phyloP scores from a whole-genome alignment of 1,140 invertebrate genomes.

The Bombus balteatus region DNA sequence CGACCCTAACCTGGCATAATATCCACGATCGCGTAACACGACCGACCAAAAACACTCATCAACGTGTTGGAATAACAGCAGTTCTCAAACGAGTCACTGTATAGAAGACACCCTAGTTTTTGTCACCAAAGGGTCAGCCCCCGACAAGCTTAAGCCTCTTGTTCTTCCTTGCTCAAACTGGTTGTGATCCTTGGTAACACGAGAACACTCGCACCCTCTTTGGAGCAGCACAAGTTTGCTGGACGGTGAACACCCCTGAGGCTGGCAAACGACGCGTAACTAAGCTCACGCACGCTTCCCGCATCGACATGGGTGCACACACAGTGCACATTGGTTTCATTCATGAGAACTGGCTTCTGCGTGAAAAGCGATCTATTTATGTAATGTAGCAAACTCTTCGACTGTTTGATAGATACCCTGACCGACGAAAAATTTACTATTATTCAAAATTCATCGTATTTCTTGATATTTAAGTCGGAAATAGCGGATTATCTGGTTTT shows the following conservation, averaged over 20 bases:
- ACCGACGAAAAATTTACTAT: background rate
- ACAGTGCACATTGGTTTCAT: slow-evolving; percentile 78
- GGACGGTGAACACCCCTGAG: slow-evolving; percentile 75
- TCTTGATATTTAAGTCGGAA: background rate
- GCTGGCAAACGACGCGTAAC: slow-evolving; percentile 80
- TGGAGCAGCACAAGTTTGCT: slow-evolving; percentile 70
- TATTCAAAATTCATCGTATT: background rate
- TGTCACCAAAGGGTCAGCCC: slow-evolving; percentile 58
- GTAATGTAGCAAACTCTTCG: background rate
- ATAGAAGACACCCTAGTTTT: slow-evolving; percentile 56
- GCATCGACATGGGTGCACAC: slow-evolving; percentile 69
- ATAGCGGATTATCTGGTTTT: background rate
- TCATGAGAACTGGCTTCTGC: slow-evolving; percentile 62
- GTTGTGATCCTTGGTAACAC: slow-evolving; percentile 47
- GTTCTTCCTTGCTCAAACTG: background rate
- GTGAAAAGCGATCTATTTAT: background rate
- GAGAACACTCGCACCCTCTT: slow-evolving; percentile 61
- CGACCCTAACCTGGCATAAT: background rate
- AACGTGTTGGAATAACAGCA: slow-evolving; percentile 16
- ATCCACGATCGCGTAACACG: background rate
- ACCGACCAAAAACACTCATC: slow-evolving; percentile 11
- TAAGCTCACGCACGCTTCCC: slow-evolving; percentile 80
- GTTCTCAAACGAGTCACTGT: slow-evolving; percentile 31
- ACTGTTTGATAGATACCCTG: no score
- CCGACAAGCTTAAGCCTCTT: slow-evolving; percentile 1